A percentile compares a stretch with the other conserved stretches of the same genome.
phyloP scores from a whole-genome alignment of 2,113 vertebrate species.

The Saccopteryx bilineata region DNA sequence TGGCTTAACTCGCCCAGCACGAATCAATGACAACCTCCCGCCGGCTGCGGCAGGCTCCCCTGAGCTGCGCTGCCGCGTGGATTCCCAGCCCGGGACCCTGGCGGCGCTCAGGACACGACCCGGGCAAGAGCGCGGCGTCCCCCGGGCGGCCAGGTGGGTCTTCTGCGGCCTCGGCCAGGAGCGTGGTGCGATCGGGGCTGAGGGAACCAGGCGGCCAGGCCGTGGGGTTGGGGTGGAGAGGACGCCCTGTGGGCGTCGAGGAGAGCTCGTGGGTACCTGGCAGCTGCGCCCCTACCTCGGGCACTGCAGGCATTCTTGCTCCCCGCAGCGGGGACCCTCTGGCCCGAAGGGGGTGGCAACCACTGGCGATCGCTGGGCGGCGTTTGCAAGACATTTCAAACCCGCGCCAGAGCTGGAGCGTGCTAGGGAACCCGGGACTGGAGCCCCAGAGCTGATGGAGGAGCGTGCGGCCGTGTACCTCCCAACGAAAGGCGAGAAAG shows the following conservation, averaged over 20 bases:
- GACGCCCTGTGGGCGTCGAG: neutral
- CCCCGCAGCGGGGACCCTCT: neutral
- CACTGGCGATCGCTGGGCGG: neutral
- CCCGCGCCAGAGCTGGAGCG: neutral
- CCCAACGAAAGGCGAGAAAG: neutral
- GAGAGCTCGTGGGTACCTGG: neutral
- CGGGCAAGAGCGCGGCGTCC: constrained; percentile 59
- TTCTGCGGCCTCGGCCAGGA: neutral
- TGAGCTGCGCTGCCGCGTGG: constrained; percentile 80
- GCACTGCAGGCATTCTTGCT: neutral
- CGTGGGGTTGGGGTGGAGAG: neutral
- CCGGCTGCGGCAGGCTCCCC: constrained; percentile 85
- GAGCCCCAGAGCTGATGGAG: neutral
- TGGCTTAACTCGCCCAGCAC: constrained; percentile 93
- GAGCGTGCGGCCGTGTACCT: neutral
- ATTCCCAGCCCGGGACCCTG: constrained; percentile 70
- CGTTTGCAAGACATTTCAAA: neutral
- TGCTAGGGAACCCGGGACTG: neutral
- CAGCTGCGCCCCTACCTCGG: neutral
- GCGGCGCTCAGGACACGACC: constrained; percentile 69
- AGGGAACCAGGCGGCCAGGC: neutral
- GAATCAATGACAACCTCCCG: constrained; percentile 92
- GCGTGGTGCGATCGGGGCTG: neutral
- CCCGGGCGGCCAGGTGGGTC: constrained; percentile 84
- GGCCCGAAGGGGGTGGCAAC: neutral